phyloP scores from a whole-genome alignment of 1,140 invertebrate genomes.

The Drosophila leontia region DNA sequence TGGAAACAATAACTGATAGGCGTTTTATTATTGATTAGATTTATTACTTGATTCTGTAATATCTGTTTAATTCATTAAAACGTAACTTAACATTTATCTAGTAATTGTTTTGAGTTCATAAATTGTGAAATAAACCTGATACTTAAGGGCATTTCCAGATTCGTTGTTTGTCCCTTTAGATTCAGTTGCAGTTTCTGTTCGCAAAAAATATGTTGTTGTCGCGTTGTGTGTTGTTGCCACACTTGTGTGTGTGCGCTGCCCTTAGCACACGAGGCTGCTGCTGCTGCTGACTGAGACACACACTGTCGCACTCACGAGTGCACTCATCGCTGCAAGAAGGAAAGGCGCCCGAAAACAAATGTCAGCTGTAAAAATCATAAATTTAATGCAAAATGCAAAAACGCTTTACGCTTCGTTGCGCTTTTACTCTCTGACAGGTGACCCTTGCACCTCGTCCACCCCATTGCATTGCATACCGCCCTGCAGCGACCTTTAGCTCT shows the following conservation, averaged over 20 bases:
- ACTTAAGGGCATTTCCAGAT: not conserved
- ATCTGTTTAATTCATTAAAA: not conserved
- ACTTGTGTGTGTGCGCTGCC: constrained; percentile 33
- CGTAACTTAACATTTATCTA: not conserved
- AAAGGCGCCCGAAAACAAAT: constrained; percentile 76
- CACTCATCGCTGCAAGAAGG: constrained; percentile 47
- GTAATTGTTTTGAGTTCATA: not conserved
- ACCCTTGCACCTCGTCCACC: constrained; percentile 32
- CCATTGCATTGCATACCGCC: constrained; percentile 6
- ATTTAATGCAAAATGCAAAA: constrained; percentile 83
- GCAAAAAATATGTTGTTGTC: constrained; percentile 72
- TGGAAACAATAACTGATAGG: not conserved
- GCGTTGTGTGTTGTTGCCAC: constrained; percentile 56
- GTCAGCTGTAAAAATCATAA: constrained; percentile 83
- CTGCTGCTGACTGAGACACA: constrained; percentile 38
- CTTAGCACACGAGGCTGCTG: constrained; percentile 57
- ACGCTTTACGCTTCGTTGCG: constrained; percentile 73
- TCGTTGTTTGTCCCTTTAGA: constrained; percentile 11
- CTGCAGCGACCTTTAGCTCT: constrained; percentile 12
- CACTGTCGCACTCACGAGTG: constrained; percentile 26
- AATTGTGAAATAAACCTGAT: not conserved
- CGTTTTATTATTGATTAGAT: not conserved
- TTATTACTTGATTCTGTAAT: not conserved
- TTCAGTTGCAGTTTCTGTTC: constrained; percentile 41
- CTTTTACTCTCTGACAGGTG: constrained; percentile 78